phyloP scores from a whole-genome alignment of 2,797 vertebrate genomes.

The Buphagus erythrorhynchus region DNA sequence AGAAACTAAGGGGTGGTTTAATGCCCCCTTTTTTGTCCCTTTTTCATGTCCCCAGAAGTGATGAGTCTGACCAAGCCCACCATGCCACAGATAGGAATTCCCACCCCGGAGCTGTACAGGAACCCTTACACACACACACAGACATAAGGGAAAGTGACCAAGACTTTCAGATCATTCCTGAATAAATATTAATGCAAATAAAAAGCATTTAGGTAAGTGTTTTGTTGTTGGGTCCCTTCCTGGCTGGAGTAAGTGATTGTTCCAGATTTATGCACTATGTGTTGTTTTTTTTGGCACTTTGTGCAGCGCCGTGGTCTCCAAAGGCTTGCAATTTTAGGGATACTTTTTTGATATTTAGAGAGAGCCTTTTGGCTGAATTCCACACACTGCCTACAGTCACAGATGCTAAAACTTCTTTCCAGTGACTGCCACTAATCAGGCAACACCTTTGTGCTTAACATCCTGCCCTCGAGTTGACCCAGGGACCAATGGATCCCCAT shows the following conservation, averaged over 20 bases:
- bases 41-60: not conserved
- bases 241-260: slow-evolving; percentile 41
- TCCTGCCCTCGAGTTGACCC: slow-evolving; percentile 42
- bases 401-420: slow-evolving; percentile 61
- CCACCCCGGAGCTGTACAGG: accelerated
- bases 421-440: slow-evolving; percentile 54
- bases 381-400: slow-evolving; percentile 44
- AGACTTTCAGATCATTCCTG: not conserved
- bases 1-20: not conserved
- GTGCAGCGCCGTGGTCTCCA: not conserved
- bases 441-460: slow-evolving; percentile 40
- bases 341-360: slow-evolving; percentile 57
- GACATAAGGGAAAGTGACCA: accelerated
- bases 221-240: slow-evolving; percentile 32
- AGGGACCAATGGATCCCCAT: not conserved
- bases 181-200: slow-evolving; percentile 4
- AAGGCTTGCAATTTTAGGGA: slow-evolving; percentile 50
- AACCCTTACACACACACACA: accelerated
- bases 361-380: slow-evolving; percentile 39
- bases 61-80: not conserved
- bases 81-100: not conserved
- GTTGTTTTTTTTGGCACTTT: slow-evolving; percentile 50
- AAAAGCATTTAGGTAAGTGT: slow-evolving; percentile 45
- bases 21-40: not conserved
- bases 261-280: slow-evolving; percentile 25